Percentiles rank a stretch among this genome's conserved stretches.
These are phyloP conservation scores for Oxycera nigricornis DNA, from an alignment of 2,888 invertebrate genomes.

Conservation along the genomic window DNA sequence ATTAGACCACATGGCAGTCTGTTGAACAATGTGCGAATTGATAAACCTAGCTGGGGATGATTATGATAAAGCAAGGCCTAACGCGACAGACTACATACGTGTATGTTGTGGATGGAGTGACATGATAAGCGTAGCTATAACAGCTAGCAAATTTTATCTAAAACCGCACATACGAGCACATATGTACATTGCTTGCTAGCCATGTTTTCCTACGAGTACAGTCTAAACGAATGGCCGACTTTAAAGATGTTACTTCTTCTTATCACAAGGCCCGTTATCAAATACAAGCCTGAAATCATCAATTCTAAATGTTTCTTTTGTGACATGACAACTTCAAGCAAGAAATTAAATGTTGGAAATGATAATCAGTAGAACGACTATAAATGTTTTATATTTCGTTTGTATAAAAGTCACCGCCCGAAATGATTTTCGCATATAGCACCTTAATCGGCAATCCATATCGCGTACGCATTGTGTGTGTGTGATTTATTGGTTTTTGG, in stretches of 20 bases:
- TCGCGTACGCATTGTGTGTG: background rate
- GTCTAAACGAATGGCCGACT: no score
- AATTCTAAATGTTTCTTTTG: background rate
- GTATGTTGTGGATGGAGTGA: no score
- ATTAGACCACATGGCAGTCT: slow-evolving; percentile 4
- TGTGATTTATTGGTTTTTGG: background rate
- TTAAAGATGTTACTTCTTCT: no score
- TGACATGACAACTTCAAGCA: background rate
- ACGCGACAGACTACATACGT: no score
- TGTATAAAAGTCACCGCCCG: background rate
- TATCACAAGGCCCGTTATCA: no score
- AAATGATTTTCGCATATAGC: no score
- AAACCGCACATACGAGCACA: no score
- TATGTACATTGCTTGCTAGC: no score
- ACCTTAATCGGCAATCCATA: background rate
- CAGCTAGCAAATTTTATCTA: no score
- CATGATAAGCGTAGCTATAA: no score
- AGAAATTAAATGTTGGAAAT: background rate
- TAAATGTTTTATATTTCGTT: background rate
- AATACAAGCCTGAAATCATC: no score
- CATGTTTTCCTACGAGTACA: no score
- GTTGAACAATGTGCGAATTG: background rate
- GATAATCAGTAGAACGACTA: background rate
- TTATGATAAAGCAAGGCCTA: background rate
- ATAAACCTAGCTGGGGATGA: background rate